Percentiles rank a stretch among this genome's conserved stretches.
Evolutionary conservation across 2,888 invertebrate genomes (phyloP).

Genomic region (Spatulosminthurus flaviceps): DNA sequence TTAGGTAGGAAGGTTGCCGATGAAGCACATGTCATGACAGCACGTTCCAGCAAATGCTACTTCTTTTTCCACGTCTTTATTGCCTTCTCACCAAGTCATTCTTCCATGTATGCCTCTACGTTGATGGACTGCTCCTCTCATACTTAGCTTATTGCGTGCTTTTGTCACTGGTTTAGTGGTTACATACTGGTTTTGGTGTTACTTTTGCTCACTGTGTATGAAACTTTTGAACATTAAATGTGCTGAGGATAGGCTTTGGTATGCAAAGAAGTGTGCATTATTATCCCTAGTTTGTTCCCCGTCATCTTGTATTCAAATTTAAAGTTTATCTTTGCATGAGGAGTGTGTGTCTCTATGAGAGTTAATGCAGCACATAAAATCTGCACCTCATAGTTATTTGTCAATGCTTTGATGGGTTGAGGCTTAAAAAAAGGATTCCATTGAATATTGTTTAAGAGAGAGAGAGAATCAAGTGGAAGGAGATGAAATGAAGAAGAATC

Average conservation of each 20-base stretch:
- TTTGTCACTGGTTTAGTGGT: conserved; percentile 18
- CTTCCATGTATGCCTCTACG: conserved; percentile 2
- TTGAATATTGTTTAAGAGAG: neutral
- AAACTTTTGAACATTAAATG: neutral
- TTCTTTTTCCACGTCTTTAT: conserved; percentile 23
- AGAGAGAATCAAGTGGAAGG: conserved; percentile 7
- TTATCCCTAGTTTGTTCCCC: neutral
- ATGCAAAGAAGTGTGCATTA: conserved; percentile 28
- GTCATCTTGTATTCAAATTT: neutral
- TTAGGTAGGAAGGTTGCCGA: neutral
- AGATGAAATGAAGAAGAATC: conserved; percentile 5
- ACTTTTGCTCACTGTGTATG: neutral
- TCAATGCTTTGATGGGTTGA: neutral
- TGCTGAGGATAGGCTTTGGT: conserved; percentile 9
- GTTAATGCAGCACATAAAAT: conserved; percentile 1
- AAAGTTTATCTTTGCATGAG: neutral
- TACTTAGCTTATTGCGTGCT: neutral
- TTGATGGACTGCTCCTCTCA: neutral
- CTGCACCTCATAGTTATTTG: conserved; percentile 14
- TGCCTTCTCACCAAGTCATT: conserved; percentile 38
- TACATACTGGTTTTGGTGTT: conserved; percentile 16
- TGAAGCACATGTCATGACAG: conserved; percentile 41
- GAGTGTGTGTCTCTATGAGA: too few relatives aligned
- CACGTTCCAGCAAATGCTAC: conserved; percentile 30
- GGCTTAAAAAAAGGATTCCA: neutral